These are phyloP conservation scores for Harlomillsia oculata DNA, from an alignment of 1,140 invertebrate genomes.

Conservation along the genomic window DNA sequence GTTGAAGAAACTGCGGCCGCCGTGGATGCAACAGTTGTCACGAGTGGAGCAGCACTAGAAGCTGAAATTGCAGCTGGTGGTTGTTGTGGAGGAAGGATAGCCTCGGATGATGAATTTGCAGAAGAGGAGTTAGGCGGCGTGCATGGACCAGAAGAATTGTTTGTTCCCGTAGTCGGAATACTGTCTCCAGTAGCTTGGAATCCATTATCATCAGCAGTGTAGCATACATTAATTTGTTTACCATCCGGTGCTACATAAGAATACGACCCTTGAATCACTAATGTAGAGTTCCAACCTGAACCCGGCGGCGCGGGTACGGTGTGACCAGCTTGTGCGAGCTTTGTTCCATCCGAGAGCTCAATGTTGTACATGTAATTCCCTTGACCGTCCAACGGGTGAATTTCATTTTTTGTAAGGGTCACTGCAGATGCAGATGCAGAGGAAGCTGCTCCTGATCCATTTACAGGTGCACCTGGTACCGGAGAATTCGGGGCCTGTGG, in stretches of 20 bases:
- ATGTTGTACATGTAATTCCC: constrained; percentile 34
- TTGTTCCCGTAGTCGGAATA: constrained; percentile 36
- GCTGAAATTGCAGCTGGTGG: background rate
- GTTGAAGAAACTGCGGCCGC: background rate
- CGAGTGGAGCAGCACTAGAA: too few relatives aligned
- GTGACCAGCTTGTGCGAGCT: constrained; percentile 17
- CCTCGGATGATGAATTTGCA: too few relatives aligned
- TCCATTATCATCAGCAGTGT: constrained; percentile 62
- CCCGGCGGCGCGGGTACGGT: constrained; percentile 3
- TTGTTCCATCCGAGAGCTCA: constrained; percentile 18
- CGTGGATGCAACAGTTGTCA: too few relatives aligned
- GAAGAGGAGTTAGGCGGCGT: too few relatives aligned
- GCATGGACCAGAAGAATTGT: too few relatives aligned
- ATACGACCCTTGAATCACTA: constrained; percentile 42
- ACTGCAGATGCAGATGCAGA: background rate
- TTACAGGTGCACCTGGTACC: background rate
- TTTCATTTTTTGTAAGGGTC: background rate
- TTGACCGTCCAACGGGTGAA: constrained; percentile 19
- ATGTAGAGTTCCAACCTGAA: constrained; percentile 38
- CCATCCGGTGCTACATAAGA: constrained; percentile 66
- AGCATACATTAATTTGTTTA: constrained; percentile 55
- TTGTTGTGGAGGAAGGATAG: too few relatives aligned
- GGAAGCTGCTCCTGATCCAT: background rate
- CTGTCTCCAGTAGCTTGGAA: constrained; percentile 37
- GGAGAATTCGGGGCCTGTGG: background rate